Base-by-base conservation (phyloP, 1,140 invertebrate genomes). In the Monomorium pharaonis region DNA sequence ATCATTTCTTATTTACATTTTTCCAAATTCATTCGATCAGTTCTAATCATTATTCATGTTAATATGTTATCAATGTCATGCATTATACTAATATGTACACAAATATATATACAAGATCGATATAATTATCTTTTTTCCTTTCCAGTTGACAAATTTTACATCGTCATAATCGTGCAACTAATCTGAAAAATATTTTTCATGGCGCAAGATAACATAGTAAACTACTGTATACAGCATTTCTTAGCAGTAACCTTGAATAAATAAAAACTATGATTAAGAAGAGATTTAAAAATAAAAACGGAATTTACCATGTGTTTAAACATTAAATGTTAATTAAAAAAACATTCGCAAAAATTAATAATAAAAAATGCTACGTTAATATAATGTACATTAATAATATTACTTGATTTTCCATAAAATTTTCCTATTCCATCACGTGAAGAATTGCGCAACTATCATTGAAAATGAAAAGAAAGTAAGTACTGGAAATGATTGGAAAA, bases 151-250 rank as follows among this genome's bases (percentile, higher is more conserved):
- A 1, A 74, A 56, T 56, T 56, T 54, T 42, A 24, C 0, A n/a
- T 24, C 10, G 7, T 54, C 21, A 24, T 56, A 74, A 74, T 54
- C 21, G 21, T 21, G 10, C 18, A 9, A 12, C 7, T 24, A 75
- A 75, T 56, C 33, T 58, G n/a, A 9, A 56, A 75, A 58, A 75
- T 42, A 75, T 42, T 58, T 75, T 75, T 58, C 18, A 58, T 30
- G 7, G 24, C 18, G n/a, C 16, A 58, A n/a, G 2, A 51, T 7
- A 58, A 75, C 33, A 14, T n/a, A 47, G 14, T 27, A 51, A 33
- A 1, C 1, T 54, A 18, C 12, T 14, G 37, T 33, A 33, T 14
- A 76, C 42, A 12, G 16, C 33, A 24, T 2, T 58, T 42, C 9
- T n/a, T 1, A 60, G 16, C 5, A 30, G 16, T 18, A 12, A 51